Conservation (phyloP, 2,888 invertebrate species). For the Incurvaria masculella region DNA sequence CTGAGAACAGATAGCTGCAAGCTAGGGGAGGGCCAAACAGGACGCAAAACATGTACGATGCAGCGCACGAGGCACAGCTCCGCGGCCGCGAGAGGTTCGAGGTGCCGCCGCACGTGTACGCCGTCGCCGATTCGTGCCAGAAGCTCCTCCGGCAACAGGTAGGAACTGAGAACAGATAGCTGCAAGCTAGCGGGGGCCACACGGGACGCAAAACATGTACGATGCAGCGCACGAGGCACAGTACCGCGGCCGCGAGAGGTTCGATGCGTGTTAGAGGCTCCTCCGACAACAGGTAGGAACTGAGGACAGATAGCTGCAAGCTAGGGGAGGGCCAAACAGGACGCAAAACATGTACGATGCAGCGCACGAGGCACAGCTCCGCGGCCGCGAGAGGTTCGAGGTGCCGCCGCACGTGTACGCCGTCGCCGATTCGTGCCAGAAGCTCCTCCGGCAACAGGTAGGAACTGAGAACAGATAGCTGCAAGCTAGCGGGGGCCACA, state of each 20-base stretch:
- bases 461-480: background rate
- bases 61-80: conserved; percentile 83
- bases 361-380: conserved; percentile 82
- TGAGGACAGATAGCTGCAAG: conserved; percentile 91
- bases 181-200: conserved; percentile 97
- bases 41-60: conserved; percentile 93
- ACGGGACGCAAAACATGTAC: conserved; percentile 90
- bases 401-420: conserved; percentile 96
- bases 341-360: conserved; percentile 88
- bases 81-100: conserved; percentile 92
- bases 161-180: background rate
- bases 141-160: conserved; percentile 85
- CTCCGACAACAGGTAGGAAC: conserved; percentile 85
- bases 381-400: conserved; percentile 93
- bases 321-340: conserved; percentile 96
- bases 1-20: too few species aligned
- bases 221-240: conserved; percentile 80
- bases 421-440: conserved; percentile 95
- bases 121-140: conserved; percentile 97
- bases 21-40: too few species aligned
- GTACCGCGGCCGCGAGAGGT: conserved; percentile 90
- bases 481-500: conserved; percentile 99
- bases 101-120: conserved; percentile 94
- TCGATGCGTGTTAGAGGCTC: conserved; percentile 92
- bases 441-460: conserved; percentile 82